These are phyloP conservation scores for Astreopora myriophthalma DNA, from an alignment of 64 coral and sea anemone genomes.

Conservation along the genomic window DNA sequence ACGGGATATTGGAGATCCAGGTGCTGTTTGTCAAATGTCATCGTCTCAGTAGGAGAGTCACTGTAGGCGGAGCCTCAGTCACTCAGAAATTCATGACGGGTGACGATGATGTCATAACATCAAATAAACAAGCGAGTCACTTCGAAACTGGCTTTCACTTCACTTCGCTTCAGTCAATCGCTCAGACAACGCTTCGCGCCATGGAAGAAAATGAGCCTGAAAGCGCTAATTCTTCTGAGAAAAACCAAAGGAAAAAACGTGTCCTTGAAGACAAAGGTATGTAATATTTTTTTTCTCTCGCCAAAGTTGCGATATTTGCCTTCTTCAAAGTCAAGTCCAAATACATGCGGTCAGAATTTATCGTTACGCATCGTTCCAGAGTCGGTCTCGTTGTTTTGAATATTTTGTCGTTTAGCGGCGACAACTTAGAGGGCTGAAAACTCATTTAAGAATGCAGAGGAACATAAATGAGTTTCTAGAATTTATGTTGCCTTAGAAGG, in stretches of 20 bases:
- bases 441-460: neutral
- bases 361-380: neutral
- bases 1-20: neutral
- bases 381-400: neutral
- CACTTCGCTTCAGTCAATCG: conserved; percentile 10
- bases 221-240: neutral
- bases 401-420: neutral
- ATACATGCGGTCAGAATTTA: neutral
- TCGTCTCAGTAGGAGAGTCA: neutral
- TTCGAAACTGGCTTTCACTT: conserved; percentile 40
- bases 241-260: conserved; percentile 13
- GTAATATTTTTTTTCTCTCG: neutral
- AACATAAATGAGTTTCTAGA: neutral
- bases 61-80: neutral
- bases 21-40: neutral
- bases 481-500: neutral
- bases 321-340: conserved; percentile 30
- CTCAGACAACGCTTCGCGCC: neutral
- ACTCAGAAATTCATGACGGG: neutral
- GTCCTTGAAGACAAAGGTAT: conserved; percentile 39
- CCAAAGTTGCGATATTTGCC: neutral
- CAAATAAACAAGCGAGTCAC: conserved; percentile 25
- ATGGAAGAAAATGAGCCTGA: conserved; percentile 22
- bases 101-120: conserved; percentile 45
- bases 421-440: neutral